These are phyloP conservation scores for Equus przewalskii DNA, from an alignment of 2,113 vertebrate species.

Conservation along the genomic window DNA sequence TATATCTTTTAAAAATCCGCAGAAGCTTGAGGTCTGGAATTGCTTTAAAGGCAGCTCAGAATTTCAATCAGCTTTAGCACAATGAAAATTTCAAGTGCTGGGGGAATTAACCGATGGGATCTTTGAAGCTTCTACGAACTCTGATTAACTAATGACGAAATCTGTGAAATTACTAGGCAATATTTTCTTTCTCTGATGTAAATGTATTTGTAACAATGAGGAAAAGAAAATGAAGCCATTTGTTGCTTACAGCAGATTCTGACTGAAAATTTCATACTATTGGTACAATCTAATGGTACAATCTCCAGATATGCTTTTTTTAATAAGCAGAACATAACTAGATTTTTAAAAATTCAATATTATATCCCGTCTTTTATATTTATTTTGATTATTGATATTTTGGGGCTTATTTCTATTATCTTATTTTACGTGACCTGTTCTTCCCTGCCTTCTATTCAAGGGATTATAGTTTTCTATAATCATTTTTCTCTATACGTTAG, in stretches of 20 bases:
- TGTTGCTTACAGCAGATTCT: slow-evolving; percentile 82
- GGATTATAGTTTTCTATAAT: slow-evolving; percentile 14
- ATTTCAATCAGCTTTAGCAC: slow-evolving; percentile 89
- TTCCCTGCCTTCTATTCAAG: background rate
- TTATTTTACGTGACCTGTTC: slow-evolving; percentile 44
- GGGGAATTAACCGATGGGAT: slow-evolving; percentile 89
- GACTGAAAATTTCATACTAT: slow-evolving; percentile 85
- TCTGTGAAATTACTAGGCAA: slow-evolving; percentile 87
- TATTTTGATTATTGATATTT: slow-evolving; percentile 12
- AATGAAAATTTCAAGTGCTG: slow-evolving; percentile 87
- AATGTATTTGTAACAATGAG: slow-evolving; percentile 80
- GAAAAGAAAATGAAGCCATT: slow-evolving; percentile 87
- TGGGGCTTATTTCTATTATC: background rate
- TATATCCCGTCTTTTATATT: background rate
- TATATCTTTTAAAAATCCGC: slow-evolving; percentile 67
- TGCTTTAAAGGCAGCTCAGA: slow-evolving; percentile 86
- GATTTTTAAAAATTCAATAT: background rate
- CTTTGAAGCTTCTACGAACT: slow-evolving; percentile 88
- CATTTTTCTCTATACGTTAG: background rate
- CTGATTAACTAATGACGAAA: slow-evolving; percentile 90
- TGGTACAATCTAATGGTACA: slow-evolving; percentile 80
- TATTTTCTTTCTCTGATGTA: slow-evolving; percentile 84
- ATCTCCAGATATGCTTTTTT: slow-evolving; percentile 81
- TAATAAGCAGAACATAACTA: slow-evolving; percentile 6
- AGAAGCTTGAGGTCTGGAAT: slow-evolving; percentile 76